Evolutionary conservation across 2,888 invertebrate species (phyloP).

Genomic region (Sphaerophoria taeniata): DNA sequence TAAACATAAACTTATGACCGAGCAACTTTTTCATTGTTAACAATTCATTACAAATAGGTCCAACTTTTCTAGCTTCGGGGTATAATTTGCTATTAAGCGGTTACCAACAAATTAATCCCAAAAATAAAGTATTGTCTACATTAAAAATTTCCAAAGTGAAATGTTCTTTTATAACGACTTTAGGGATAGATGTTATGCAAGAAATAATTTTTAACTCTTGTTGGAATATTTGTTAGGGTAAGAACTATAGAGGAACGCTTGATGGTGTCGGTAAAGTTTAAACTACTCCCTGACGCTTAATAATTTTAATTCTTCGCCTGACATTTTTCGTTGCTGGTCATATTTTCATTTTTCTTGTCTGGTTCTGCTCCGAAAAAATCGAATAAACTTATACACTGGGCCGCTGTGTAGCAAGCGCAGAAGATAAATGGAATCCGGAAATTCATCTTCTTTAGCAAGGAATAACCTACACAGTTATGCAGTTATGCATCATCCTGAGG

Average conservation of each 20-base stretch:
- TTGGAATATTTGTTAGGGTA: conserved; percentile 5
- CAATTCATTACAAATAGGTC: not conserved
- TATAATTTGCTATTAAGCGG: not conserved
- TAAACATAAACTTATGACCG: not conserved
- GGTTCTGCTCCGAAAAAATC: conserved; percentile 11
- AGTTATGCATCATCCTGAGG: too few species aligned
- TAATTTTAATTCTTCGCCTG: conserved; percentile 41
- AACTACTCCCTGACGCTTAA: conserved; percentile 41
- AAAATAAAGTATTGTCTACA: not conserved
- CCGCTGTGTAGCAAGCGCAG: conserved; percentile 20
- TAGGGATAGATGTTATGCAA: conserved; percentile 41
- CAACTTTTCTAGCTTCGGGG: not conserved
- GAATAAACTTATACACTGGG: conserved; percentile 40
- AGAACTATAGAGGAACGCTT: conserved; percentile 50
- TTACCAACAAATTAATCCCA: not conserved
- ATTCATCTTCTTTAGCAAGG: conserved; percentile 25
- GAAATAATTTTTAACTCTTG: conserved; percentile 35
- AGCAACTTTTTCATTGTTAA: not conserved
- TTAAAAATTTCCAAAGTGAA: conserved; percentile 15
- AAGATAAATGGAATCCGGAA: conserved; percentile 35
- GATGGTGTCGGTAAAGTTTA: conserved; percentile 31
- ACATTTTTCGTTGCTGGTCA: conserved; percentile 20
- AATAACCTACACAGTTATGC: too few species aligned
- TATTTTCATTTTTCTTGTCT: conserved; percentile 14
- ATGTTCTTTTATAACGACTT: conserved; percentile 48